These are phyloP conservation scores for Perodicticus potto DNA, from an alignment of 2,797 vertebrate genomes.

Conservation along the genomic window DNA sequence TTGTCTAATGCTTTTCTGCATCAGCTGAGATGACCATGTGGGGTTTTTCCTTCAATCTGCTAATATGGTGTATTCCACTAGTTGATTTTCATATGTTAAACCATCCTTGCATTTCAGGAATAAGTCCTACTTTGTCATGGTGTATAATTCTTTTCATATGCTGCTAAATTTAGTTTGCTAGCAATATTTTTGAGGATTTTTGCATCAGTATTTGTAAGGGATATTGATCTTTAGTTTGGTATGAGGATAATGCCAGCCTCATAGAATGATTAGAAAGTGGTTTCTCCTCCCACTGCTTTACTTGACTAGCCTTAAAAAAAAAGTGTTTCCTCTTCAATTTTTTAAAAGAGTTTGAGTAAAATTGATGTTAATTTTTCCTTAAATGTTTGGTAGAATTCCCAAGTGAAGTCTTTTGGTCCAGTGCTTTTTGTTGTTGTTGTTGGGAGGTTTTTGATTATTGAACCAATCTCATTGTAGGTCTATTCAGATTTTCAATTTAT, in stretches of 20 bases:
- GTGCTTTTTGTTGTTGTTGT: neutral
- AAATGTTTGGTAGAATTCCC: neutral
- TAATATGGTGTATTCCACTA: neutral
- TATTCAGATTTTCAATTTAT: conserved; percentile 2
- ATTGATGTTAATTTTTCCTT: neutral
- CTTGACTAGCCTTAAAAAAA: too few species aligned
- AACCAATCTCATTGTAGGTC: neutral
- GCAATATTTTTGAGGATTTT: conserved; percentile 2
- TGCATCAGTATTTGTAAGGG: neutral
- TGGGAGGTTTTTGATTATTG: neutral
- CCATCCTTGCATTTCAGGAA: neutral
- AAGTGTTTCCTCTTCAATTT: neutral
- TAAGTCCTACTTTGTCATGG: neutral
- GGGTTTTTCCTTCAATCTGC: neutral
- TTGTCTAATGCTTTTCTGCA: neutral
- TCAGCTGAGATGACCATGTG: neutral
- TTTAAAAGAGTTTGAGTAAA: neutral
- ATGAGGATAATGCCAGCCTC: neutral
- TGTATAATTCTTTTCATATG: neutral
- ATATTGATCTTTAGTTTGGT: neutral
- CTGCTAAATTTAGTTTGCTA: neutral
- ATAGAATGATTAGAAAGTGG: neutral
- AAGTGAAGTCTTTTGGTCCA: neutral
- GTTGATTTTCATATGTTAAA: neutral
- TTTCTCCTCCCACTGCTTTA: neutral